A percentile compares a stretch with the other conserved stretches of the same genome.
These are phyloP conservation scores for Eilema caniola DNA, from an alignment of 2,888 invertebrate species.

Conservation along the genomic window DNA sequence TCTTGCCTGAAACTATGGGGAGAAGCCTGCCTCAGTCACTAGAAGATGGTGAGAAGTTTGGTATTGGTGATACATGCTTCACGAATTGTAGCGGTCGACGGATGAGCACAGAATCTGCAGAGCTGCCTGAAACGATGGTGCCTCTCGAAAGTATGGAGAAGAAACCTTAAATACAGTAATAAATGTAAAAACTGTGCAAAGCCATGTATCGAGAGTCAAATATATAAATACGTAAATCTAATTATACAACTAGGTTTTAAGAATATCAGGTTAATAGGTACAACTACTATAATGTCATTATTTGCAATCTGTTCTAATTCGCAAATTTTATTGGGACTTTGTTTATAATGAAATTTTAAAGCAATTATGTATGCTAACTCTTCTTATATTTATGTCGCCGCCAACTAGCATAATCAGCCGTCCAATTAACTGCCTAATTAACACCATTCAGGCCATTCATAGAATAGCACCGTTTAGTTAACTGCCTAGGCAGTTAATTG, in stretches of 20 bases:
- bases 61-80: constrained; percentile 93
- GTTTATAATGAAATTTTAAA: too few relatives aligned
- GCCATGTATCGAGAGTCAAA: constrained; percentile 21
- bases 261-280: constrained; percentile 16
- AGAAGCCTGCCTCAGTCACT: constrained; percentile 94
- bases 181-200: too few relatives aligned
- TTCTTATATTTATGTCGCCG: too few relatives aligned
- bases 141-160: constrained; percentile 75
- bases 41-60: constrained; percentile 94
- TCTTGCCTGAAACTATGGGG: constrained; percentile 93
- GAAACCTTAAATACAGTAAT: constrained; percentile 56
- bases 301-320: neutral
- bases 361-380: too few relatives aligned
- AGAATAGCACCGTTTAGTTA: too few relatives aligned
- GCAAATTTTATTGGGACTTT: neutral
- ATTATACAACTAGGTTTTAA: constrained; percentile 1
- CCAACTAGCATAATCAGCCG: too few relatives aligned
- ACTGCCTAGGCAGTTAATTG: too few relatives aligned
- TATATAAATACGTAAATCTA: constrained; percentile 8
- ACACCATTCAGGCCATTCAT: too few relatives aligned
- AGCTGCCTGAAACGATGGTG: constrained; percentile 80
- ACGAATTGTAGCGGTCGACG: constrained; percentile 87
- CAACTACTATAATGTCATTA: constrained; percentile 11
- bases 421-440: too few relatives aligned
- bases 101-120: constrained; percentile 72